Percentiles rank a stretch among this genome's conserved stretches.
Conservation (phyloP, 2,797 vertebrate genomes). For the Chaenodraco wilsoni region DNA sequence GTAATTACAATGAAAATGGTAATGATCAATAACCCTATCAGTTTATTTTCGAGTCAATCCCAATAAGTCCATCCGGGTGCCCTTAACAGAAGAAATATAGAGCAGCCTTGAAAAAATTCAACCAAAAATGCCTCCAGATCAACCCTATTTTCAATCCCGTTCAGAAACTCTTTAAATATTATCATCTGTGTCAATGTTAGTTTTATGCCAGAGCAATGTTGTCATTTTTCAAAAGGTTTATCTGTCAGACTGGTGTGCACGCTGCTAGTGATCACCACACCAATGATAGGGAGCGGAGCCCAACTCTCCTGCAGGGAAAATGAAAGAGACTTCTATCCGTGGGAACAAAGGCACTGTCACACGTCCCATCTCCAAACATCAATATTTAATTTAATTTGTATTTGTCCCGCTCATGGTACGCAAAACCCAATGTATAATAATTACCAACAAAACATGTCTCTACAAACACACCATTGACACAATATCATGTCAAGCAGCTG, state of each 20-base stretch:
- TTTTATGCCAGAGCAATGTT: background rate
- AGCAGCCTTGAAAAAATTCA: background rate
- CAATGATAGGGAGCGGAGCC: constrained; percentile 11
- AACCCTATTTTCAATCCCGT: background rate
- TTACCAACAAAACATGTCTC: no score
- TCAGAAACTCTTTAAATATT: background rate
- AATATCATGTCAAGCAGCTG: constrained; percentile 2
- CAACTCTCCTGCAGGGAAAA: constrained; percentile 27
- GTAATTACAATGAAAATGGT: background rate
- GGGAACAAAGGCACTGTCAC: constrained; percentile 4
- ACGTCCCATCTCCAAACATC: constrained; percentile 21
- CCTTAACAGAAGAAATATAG: background rate
- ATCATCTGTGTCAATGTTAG: background rate
- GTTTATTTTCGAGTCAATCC: background rate
- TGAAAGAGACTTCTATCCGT: constrained; percentile 12
- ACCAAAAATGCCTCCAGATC: background rate
- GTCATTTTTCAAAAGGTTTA: background rate
- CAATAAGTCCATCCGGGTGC: background rate
- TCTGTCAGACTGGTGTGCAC: background rate
- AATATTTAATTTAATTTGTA: background rate
- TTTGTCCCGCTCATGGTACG: no score
- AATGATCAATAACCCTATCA: background rate
- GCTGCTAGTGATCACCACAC: constrained; percentile 18
- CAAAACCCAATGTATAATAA: no score
- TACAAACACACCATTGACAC: no score